Percentiles rank a stretch among this genome's conserved stretches.
Evolutionary conservation across 92 coral and sea anemone genomes (phyloP).

Genomic region (Porites lobata): DNA sequence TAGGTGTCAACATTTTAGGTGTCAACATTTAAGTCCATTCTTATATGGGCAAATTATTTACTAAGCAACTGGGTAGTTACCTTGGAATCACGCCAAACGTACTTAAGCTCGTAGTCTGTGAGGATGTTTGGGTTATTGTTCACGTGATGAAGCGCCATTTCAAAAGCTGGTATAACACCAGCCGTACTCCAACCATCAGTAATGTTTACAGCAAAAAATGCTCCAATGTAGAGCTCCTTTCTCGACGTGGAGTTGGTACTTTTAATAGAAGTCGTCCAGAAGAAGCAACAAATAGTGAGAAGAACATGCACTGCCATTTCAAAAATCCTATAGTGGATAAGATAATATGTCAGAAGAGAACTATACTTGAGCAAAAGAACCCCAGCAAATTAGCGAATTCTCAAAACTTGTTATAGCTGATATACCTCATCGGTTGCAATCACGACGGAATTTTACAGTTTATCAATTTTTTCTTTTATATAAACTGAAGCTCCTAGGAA

Average conservation of each 20-base stretch:
- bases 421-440: too few relatives aligned
- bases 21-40: not conserved
- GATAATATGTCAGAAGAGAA: not conserved
- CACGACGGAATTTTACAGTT: too few relatives aligned
- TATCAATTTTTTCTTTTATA: too few relatives aligned
- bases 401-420: too few relatives aligned
- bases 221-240: constrained; percentile 69
- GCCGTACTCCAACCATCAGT: constrained; percentile 68
- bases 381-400: too few relatives aligned
- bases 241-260: constrained; percentile 6
- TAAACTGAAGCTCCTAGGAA: too few relatives aligned
- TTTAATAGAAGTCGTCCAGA: not conserved
- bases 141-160: constrained; percentile 79
- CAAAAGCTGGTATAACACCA: constrained; percentile 59
- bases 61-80: constrained; percentile 10
- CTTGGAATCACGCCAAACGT: constrained; percentile 79
- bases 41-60: not conserved
- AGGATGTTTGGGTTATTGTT: constrained; percentile 69
- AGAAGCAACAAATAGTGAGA: not conserved
- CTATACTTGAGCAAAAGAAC: too few relatives aligned
- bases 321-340: not conserved
- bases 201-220: constrained; percentile 66
- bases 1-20: not conserved
- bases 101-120: constrained; percentile 59
- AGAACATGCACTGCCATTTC: not conserved